Evolutionary conservation across 2,888 invertebrate species (phyloP).

Genomic region (Lottia scabra): DNA sequence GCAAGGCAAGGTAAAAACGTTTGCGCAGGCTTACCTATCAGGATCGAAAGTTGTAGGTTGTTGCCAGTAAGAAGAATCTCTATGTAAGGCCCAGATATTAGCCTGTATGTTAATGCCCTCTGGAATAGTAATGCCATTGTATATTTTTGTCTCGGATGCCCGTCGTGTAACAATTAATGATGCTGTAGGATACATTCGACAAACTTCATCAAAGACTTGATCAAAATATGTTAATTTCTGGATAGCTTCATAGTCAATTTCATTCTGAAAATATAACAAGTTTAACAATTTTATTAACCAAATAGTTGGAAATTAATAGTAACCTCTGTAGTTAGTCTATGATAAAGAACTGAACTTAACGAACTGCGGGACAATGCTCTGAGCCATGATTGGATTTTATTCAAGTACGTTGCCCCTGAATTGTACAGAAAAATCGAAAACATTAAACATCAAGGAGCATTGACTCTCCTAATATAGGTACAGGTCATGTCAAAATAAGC

Average conservation of each 20-base stretch:
- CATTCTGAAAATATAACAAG: constrained; percentile 28
- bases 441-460: too few relatives aligned
- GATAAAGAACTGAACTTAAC: too few relatives aligned
- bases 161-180: constrained; percentile 56
- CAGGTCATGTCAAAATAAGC: too few relatives aligned
- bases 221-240: constrained; percentile 66
- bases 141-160: constrained; percentile 40
- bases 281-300: too few relatives aligned
- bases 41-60: constrained; percentile 51
- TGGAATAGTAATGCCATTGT: constrained; percentile 48
- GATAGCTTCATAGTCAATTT: constrained; percentile 63
- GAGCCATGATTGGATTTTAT: too few relatives aligned
- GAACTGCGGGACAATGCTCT: too few relatives aligned
- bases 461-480: too few relatives aligned
- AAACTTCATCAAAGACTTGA: constrained; percentile 69
- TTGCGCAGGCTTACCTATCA: constrained; percentile 40
- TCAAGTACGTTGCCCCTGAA: too few relatives aligned
- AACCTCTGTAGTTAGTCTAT: too few relatives aligned
- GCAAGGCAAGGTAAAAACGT: too few relatives aligned
- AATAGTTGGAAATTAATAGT: too few relatives aligned
- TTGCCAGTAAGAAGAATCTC: constrained; percentile 51
- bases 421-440: too few relatives aligned
- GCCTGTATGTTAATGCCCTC: constrained; percentile 57
- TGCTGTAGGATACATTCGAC: constrained; percentile 69
- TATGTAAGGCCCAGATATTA: constrained; percentile 57